Evolutionary conservation across 2,888 invertebrate species (phyloP), one percentile per base, ranked within the genome.

Genomic region (Brenthis ino): DNA sequence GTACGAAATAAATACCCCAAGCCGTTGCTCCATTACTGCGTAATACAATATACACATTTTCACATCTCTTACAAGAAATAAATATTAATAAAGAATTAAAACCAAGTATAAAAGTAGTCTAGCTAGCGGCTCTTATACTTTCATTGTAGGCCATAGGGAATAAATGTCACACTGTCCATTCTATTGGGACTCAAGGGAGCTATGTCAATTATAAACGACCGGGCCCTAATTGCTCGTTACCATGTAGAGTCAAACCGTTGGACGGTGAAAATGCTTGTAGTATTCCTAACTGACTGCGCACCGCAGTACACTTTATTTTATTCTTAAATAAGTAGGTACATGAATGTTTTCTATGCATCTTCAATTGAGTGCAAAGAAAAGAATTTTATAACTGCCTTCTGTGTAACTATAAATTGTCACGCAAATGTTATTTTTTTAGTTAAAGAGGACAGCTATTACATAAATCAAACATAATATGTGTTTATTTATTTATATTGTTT

Each of bases 151-250:
- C 61, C 37, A 69, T 51, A 57, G 66, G 64, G 71, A 65, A 60
- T 68, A 61, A 73, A 71, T 74, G 72, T 70, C 73, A 69, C 65
- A 64, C 28, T 74, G 78, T 75, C 74, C 51, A 12, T 51, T 55
- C 51, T 51, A 56, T 56, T 72, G 71, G 77, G 72, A 76, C 71
- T 68, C 69, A 69, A 80, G 81, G 80, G 83, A 84, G 81, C 79
- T 77, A 80, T 82, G 87, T 87, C 89, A 90, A 90, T 90, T 90
- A 90, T 86, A 86, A 83, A 79, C 81, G 82, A 79, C 79, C 80
- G 79, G 78, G 78, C 77, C 81, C 82, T 89, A 90, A 90, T 90
- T 90, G 87, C 78, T 83, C 86, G 84, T 86, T 85, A 83, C 82
- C 72, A 75, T 72, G 72, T 77, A 77, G 79, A 75, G 79, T 76